Conservation (phyloP, 2,797 vertebrate species). For the Bufotes viridis region DNA sequence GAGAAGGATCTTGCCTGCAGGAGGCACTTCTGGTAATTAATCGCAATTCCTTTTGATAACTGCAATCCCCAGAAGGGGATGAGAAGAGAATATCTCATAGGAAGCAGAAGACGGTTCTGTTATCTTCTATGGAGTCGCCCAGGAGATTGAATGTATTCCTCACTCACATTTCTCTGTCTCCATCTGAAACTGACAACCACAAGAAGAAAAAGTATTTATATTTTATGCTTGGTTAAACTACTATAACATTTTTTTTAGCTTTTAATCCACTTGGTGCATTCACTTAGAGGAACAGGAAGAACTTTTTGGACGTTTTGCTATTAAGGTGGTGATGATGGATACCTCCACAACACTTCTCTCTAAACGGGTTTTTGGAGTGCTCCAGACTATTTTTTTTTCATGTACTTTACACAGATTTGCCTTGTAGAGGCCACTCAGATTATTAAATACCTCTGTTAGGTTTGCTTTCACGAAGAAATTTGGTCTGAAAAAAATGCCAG, state of each 20-base stretch:
- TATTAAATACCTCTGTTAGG: neutral
- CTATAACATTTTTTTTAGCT: neutral
- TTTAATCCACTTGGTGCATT: neutral
- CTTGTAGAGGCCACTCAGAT: neutral
- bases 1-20: conserved; percentile 22
- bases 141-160: conserved; percentile 47
- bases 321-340: neutral
- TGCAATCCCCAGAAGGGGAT: conserved; percentile 51
- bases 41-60: conserved; percentile 54
- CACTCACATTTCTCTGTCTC: conserved; percentile 22
- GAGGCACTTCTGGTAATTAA: conserved; percentile 64
- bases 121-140: conserved; percentile 52
- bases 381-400: neutral
- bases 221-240: neutral
- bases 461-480: too few relatives aligned
- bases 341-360: neutral
- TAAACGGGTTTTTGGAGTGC: neutral
- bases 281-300: neutral
- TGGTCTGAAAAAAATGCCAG: too few relatives aligned
- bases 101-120: conserved; percentile 16
- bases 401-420: neutral
- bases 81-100: conserved; percentile 40
- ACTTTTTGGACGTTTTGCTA: neutral
- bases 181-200: conserved; percentile 25
- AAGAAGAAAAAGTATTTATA: conserved; percentile 16